These are phyloP conservation scores for Ricordea florida DNA, from an alignment of 92 coral and sea anemone genomes.

Conservation along the genomic window DNA sequence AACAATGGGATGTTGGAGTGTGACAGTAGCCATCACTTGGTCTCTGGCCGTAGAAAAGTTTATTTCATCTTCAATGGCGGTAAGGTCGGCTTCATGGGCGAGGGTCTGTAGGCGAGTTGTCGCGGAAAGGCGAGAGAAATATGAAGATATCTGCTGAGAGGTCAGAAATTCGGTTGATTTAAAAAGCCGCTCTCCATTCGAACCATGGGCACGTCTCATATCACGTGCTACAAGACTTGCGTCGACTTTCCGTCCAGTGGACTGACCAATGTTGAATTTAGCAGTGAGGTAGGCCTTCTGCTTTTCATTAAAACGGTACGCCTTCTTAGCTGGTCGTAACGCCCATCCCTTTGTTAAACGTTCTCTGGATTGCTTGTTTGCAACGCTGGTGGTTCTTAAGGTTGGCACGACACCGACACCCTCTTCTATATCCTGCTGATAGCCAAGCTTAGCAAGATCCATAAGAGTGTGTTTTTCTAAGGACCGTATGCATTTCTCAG, in stretches of 20 bases:
- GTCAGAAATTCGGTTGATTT: too few relatives aligned
- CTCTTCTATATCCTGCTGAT: not conserved
- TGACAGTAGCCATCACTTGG: not conserved
- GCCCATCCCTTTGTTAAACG: slow-evolving; percentile 3
- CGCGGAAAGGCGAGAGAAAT: not conserved
- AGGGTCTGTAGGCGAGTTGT: slow-evolving; percentile 21
- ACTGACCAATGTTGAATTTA: too few relatives aligned
- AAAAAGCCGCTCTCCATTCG: not conserved
- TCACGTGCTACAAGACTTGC: too few relatives aligned
- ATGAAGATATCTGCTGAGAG: too few relatives aligned
- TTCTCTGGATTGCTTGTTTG: too few relatives aligned
- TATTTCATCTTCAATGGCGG: not conserved
- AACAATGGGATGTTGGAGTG: not conserved
- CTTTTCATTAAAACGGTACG: not conserved
- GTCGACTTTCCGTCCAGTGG: too few relatives aligned
- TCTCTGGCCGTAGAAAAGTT: slow-evolving; percentile 6
- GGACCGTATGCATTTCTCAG: too few relatives aligned
- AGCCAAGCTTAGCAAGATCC: not conserved
- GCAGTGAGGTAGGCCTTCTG: too few relatives aligned
- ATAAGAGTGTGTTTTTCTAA: too few relatives aligned
- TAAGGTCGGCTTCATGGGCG: not conserved
- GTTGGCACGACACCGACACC: too few relatives aligned
- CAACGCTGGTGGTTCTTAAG: too few relatives aligned
- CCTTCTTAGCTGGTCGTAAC: not conserved
- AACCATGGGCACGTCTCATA: too few relatives aligned